A percentile compares a stretch with the other conserved stretches of the same genome.
Evolutionary conservation across 2,113 vertebrate species (phyloP).

Genomic region (Anarrhichthys ocellatus): DNA sequence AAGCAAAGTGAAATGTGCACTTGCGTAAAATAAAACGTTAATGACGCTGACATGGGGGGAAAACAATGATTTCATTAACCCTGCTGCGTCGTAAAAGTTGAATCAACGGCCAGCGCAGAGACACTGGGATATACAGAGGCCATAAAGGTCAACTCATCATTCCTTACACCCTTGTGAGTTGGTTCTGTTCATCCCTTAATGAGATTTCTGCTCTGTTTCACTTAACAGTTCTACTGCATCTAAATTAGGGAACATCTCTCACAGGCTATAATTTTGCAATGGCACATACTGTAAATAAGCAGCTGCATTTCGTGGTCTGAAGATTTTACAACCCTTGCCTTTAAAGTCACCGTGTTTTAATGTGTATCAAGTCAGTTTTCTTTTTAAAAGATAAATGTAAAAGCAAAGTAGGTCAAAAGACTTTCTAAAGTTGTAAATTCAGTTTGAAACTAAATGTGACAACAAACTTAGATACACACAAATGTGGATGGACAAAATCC

Average conservation of each 20-base stretch:
- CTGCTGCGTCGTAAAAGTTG: conserved; percentile 46
- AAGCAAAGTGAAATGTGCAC: not conserved
- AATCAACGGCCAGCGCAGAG: conserved; percentile 15
- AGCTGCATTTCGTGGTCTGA: not conserved
- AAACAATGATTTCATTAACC: conserved; percentile 63
- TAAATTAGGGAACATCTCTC: conserved; percentile 46
- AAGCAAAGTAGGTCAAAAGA: not conserved
- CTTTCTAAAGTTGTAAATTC: not conserved
- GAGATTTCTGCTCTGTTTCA: conserved; percentile 75
- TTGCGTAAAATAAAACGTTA: conserved; percentile 57
- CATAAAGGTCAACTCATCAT: conserved; percentile 67
- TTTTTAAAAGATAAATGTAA: not conserved
- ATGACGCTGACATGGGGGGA: conserved; percentile 23
- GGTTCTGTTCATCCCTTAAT: conserved; percentile 58
- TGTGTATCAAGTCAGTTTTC: too few species aligned
- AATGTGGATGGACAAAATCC: not conserved
- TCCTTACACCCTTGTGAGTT: conserved; percentile 62
- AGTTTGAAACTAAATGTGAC: not conserved
- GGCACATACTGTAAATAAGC: conserved; percentile 31
- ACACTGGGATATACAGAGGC: conserved; percentile 28
- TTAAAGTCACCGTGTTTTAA: not conserved
- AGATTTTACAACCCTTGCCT: not conserved
- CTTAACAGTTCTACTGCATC: conserved; percentile 48
- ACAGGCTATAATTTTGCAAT: conserved; percentile 31
- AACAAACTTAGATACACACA: not conserved